phyloP scores from a whole-genome alignment of 1,140 invertebrate species.

The Dinoponera quadriceps region DNA sequence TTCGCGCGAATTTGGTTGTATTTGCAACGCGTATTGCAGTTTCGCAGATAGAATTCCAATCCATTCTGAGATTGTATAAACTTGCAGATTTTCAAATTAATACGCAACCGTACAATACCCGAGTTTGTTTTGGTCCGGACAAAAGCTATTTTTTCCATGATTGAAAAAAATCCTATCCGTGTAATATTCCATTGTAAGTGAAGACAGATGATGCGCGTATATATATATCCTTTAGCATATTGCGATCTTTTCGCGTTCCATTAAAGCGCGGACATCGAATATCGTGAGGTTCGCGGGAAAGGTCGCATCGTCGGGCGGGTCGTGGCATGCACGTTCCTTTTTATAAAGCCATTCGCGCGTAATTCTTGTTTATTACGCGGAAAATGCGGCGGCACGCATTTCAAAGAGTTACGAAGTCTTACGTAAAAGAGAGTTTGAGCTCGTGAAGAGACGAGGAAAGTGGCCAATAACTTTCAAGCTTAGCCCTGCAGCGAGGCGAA shows the following conservation, averaged over 20 bases:
- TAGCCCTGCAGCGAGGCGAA: not conserved
- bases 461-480: slow-evolving; percentile 36
- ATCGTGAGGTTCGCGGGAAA: not conserved
- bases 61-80: slow-evolving; percentile 32
- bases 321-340: not conserved
- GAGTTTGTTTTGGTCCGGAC: not conserved
- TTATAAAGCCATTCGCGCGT: slow-evolving; percentile 21
- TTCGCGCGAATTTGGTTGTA: slow-evolving; percentile 40
- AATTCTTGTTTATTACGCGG: slow-evolving; percentile 28
- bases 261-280: not conserved
- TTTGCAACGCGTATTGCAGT: slow-evolving; percentile 34
- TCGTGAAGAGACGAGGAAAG: slow-evolving; percentile 29
- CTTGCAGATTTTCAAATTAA: slow-evolving; percentile 31
- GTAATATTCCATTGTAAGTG: not conserved
- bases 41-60: slow-evolving; percentile 31
- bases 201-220: not conserved
- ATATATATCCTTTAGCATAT: slow-evolving; percentile 6
- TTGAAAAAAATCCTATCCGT: not conserved
- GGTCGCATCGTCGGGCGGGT: not conserved
- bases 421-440: slow-evolving; percentile 32
- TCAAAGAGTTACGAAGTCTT: slow-evolving; percentile 49
- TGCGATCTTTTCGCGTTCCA: not conserved
- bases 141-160: slow-evolving; percentile 7
- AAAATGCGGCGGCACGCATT: not conserved
- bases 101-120: slow-evolving; percentile 9